Percentiles rank a stretch among this genome's conserved stretches.
Conservation (phyloP, 2,888 invertebrate species). For the Ctenicera cuprea region DNA sequence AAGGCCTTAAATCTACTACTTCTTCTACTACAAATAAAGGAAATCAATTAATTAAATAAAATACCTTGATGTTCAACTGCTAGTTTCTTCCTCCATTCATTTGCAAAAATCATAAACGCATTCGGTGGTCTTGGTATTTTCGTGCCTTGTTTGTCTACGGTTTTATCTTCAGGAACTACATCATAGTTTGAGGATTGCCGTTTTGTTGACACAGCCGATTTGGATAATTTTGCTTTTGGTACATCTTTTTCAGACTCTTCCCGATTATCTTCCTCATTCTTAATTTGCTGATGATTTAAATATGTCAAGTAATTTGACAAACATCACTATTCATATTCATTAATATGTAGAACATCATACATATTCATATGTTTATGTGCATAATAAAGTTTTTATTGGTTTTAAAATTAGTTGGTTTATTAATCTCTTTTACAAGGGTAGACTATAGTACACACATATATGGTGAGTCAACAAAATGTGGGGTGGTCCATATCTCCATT, state of each 20-base stretch:
- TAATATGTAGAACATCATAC: too few species aligned
- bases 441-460: too few species aligned
- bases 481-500: too few species aligned
- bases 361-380: too few species aligned
- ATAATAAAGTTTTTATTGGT: too few species aligned
- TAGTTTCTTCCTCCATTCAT: constrained; percentile 73
- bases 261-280: not conserved
- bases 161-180: not conserved
- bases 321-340: too few species aligned
- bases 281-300: not conserved
- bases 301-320: too few species aligned
- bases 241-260: not conserved
- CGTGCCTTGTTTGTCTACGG: not conserved
- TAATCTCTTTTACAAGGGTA: too few species aligned
- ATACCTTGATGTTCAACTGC: constrained; percentile 71
- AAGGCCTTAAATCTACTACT: too few species aligned
- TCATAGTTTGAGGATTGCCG: not conserved
- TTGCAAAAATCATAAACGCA: constrained; percentile 75
- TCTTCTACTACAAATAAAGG: too few species aligned
- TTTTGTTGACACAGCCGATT: constrained; percentile 6
- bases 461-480: too few species aligned
- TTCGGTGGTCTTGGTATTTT: constrained; percentile 72
- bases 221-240: not conserved
- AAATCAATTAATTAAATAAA: constrained; percentile 5
- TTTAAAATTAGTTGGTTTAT: too few species aligned